Percentiles rank a stretch among this genome's conserved stretches.
Evolutionary conservation across 2,888 invertebrate species (phyloP).

Genomic region (Eumacrocentrus americanus): DNA sequence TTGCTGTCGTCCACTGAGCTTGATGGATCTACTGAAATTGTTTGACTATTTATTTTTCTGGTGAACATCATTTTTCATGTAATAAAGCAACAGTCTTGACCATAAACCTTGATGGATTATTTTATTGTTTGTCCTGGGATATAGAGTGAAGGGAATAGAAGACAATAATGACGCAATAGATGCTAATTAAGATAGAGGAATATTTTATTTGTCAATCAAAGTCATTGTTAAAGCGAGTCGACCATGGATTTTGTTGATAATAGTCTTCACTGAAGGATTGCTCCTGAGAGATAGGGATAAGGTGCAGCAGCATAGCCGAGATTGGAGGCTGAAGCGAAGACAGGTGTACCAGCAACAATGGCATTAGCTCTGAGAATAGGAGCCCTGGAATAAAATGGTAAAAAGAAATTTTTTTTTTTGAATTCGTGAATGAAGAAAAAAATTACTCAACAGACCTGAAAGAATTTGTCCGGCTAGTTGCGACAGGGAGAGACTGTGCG

Average conservation of each 20-base stretch:
- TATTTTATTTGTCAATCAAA: too few relatives aligned
- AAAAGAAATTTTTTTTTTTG: neutral
- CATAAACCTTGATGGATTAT: too few relatives aligned
- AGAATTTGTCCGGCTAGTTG: conserved; percentile 59
- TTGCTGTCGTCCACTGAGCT: conserved; percentile 47
- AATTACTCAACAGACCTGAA: conserved; percentile 52
- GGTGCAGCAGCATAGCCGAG: conserved; percentile 13
- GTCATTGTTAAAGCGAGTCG: too few relatives aligned
- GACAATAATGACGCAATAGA: too few relatives aligned
- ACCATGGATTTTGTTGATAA: too few relatives aligned
- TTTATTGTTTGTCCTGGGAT: too few relatives aligned
- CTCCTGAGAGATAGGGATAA: conserved; percentile 15
- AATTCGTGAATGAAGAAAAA: conserved; percentile 2
- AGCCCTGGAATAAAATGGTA: conserved; percentile 7
- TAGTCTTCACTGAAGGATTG: conserved; percentile 18
- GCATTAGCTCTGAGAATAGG: conserved; percentile 38
- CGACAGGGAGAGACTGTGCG: conserved; percentile 42
- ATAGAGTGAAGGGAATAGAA: too few relatives aligned
- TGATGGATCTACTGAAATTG: neutral
- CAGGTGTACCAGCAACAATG: conserved; percentile 36
- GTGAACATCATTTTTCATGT: conserved; percentile 52
- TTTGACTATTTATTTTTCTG: conserved; percentile 2
- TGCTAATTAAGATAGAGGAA: too few relatives aligned
- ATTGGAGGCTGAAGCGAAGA: conserved; percentile 31
- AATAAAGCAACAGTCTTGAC: too few relatives aligned